Evolutionary conservation across 2,888 invertebrate genomes (phyloP), one percentile per base, ranked within the genome.

Genomic region (Eudasyphora cyanicolor): DNA sequence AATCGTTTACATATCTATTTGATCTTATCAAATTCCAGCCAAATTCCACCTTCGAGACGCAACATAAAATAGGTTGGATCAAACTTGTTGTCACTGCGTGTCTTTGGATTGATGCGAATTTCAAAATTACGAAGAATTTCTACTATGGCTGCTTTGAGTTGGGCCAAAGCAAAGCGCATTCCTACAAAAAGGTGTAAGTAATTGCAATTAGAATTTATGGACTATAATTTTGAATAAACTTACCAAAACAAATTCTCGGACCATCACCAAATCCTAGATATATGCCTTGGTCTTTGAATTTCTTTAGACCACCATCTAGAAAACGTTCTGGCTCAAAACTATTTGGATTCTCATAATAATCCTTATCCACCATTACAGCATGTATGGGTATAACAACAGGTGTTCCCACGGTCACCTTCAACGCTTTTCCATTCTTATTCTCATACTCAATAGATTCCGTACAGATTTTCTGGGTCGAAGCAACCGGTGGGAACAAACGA

Each of bases 241-340:
- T 45, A 90, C 90, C 92, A 69, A 91, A 86, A 77, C 91, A 92
- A 8, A 89, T 78, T 64, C 91, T 87, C 0, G 91, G 92, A 4
- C 92, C 92, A 85, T 92, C 90, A 0, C 91, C 90, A 60, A 92
- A 92, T 5, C 88, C 88, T 71, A 88, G 86, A 51, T 86, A 91
- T 0, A 87, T 86, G 12, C 91, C 91, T 24, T 86, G 85, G 2
- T 92, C 91, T 0, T 88, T 86, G 24, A 86, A 90, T 51, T 86
- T 87, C 79, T 90, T 91, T 0, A 75, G 74, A 0, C 90, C 90
- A 73, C 90, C 90, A 6, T 76, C 70, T 49, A 86, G 76, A 49
- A 91, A 91, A 0, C 91, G 88, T 7, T 92, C 91, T 0, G 92
- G 92, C 49, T 87, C 81, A 76, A 89, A 91, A 35, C 86, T 76